These are phyloP conservation scores for Prionailurus bengalensis DNA, from an alignment of 2,113 vertebrate genomes.

Conservation along the genomic window DNA sequence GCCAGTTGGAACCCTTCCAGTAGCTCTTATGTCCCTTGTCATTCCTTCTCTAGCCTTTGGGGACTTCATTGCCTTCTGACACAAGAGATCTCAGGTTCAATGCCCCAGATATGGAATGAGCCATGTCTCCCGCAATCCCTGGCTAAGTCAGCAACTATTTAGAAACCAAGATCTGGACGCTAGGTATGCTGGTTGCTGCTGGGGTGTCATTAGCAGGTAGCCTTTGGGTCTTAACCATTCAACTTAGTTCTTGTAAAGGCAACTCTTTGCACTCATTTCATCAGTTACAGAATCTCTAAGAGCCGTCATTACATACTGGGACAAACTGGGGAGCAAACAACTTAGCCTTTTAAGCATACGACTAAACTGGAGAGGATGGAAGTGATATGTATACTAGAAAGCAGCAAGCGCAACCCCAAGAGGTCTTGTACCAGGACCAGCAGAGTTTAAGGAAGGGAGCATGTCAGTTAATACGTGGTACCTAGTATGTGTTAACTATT, in stretches of 20 bases:
- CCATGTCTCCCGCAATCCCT: neutral
- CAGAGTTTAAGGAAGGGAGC: neutral
- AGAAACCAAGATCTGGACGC: neutral
- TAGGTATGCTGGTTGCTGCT: neutral
- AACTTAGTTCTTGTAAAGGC: neutral
- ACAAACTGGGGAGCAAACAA: neutral
- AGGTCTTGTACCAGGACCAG: neutral
- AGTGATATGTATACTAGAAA: neutral
- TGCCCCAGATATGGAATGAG: neutral
- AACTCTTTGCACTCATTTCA: neutral
- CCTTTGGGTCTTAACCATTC: neutral
- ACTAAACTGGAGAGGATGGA: neutral
- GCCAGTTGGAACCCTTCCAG: neutral
- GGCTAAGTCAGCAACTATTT: neutral
- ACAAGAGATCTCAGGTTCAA: neutral
- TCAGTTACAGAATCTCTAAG: neutral
- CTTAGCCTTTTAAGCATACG: neutral
- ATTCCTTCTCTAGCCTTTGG: neutral
- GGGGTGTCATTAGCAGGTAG: neutral
- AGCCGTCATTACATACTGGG: neutral
- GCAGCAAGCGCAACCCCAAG: neutral
- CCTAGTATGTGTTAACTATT: neutral
- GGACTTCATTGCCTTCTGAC: neutral
- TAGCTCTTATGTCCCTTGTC: neutral
- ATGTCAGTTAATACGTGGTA: neutral